Base-by-base conservation (phyloP, 2,797 vertebrate species). In the Hylomyscus alleni region DNA sequence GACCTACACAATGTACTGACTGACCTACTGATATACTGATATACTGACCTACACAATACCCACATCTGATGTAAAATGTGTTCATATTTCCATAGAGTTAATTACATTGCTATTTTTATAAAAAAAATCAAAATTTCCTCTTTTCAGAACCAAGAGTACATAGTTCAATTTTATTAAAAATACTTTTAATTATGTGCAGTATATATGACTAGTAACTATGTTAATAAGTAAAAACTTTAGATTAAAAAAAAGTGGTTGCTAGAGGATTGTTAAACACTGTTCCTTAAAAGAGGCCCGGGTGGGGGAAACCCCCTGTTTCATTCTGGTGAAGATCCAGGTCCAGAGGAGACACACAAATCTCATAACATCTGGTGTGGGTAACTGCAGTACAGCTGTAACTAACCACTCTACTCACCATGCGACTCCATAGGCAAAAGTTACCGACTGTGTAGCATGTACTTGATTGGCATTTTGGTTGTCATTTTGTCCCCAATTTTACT, bases 51-150 rank as follows among this genome's bases (percentile, higher is more conserved):
- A 81, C 78, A 78, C 67, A 93, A 47, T 26, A 75, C 22, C 67
- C 88, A 85, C 82, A 76, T 31, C 40, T 73, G 62, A 90, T 88
- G n/a, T 85, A 86, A 95, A 90, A 80, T 86, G 34, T 75, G 19
- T 80, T 90, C 29, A n/a, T 78, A 80, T 96, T 90, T 93, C 20
- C 95, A 31, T 75, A 72, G 26, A 40, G 47, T 93, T 94, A 76
- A 95, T 62, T 91, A 84, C n/a, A 81, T 96, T 93, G 95, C 62
- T 93, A 37, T 54, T 97, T 97, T 94, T 96, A 87, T 67, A 78
- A 82, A 31, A 58, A 58, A 60, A 40, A 75, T 69, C 80, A 77
- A 80, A 92, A 17, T 76, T 76, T 94, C 26, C 58, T 96, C 95
- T 60, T 94, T 95, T 94, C 77, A 90, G 84, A 89, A 15, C 65